A percentile compares a stretch with the other conserved stretches of the same genome.
phyloP scores from a whole-genome alignment of 2,113 vertebrate genomes.

The Motacilla alba region DNA sequence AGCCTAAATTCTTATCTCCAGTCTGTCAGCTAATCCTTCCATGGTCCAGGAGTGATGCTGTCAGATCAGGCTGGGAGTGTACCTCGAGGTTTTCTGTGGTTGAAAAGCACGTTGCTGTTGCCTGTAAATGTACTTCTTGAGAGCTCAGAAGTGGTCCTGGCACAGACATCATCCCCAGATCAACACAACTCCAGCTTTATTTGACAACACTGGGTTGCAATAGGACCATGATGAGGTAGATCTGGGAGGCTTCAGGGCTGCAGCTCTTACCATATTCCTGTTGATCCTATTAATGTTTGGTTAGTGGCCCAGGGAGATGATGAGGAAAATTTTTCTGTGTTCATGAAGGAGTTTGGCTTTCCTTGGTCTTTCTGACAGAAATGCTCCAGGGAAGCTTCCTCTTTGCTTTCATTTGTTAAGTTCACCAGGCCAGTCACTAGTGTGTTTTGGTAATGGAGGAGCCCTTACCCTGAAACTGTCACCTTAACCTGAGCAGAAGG shows the following conservation, averaged over 20 bases:
- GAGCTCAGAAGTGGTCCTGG: background rate
- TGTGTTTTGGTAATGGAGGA: background rate
- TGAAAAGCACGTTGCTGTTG: background rate
- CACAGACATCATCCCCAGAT: background rate
- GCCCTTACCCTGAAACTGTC: background rate
- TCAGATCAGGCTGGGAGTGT: background rate
- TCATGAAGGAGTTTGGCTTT: background rate
- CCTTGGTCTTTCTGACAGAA: background rate
- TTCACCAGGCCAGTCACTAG: background rate
- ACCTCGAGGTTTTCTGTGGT: background rate
- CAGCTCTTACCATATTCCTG: background rate
- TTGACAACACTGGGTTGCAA: background rate
- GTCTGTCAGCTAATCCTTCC: background rate
- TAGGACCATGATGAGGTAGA: background rate
- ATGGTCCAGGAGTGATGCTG: background rate
- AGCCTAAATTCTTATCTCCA: slow-evolving; percentile 11
- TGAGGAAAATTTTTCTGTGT: background rate
- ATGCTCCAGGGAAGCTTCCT: background rate
- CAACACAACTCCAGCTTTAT: background rate
- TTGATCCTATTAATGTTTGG: background rate
- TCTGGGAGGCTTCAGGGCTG: background rate
- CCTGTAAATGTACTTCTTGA: background rate
- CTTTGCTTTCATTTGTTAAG: background rate
- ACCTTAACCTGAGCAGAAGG: background rate
- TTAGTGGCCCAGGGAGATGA: background rate